Base-by-base conservation (phyloP, 2,797 vertebrate genomes). In the Serranus cabrilla region DNA sequence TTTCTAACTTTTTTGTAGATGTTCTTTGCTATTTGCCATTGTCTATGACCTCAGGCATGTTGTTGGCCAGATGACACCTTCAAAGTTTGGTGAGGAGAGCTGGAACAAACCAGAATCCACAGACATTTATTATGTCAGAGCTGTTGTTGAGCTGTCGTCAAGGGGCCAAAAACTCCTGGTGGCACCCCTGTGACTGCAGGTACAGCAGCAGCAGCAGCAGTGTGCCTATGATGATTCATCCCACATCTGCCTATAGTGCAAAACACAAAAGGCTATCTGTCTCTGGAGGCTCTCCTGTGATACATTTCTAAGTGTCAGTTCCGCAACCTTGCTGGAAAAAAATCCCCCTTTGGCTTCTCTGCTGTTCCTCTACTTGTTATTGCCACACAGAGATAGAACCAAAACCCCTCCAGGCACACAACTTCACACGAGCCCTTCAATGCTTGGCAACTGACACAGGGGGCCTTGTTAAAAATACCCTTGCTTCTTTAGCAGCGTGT, bases 221-320 rank as follows among this genome's bases (percentile, higher is more conserved):
- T 66, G 71, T 69, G 80, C 65, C 72, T 27, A 17, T 74, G 66
- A 89, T 77, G 82, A 91, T 85, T 71, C 68, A 52, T 68, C 72
- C 51, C 49, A 78, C 66, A 80, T 82, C 74, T 83, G 75, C 81
- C 85, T 84, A 68, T 73, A 74, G 64, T 71, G 72, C 70, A 82
- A 82, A 85, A 85, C 86, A 86, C 87, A 79, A 92, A 93, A 93
- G 84, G 87, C 87, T 83, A 81, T 74, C 78, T 87, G 92, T 93
- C 93, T 91, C 92, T 87, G 60, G 80, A 91, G 91, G 91, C 83
- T 51, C 75, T 71, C 42, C 85, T 85, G 73, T 86, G 87, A 90
- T 86, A 87, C 86, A 85, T 88, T 86, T 89, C 79, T 84, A 75
- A 87, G 90, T 92, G 90, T 87, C 90, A 93, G 91, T 91, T 94